Percentiles rank a stretch among this genome's conserved stretches.
Evolutionary conservation across 2,113 vertebrate genomes (phyloP).

Genomic region (Pelmatolapia mariae): DNA sequence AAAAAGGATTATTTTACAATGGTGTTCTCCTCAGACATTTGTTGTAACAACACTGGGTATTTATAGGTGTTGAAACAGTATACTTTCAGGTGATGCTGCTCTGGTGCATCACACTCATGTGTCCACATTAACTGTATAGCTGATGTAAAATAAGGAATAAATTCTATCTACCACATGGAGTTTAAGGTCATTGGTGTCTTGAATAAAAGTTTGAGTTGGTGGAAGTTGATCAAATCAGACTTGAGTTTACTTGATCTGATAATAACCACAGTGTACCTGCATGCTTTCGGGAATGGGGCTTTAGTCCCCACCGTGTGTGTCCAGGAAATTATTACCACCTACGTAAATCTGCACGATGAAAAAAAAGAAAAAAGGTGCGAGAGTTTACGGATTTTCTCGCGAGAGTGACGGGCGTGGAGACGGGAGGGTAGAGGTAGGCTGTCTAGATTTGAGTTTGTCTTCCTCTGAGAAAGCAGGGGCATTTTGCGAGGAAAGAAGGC

Average conservation of each 20-base stretch:
- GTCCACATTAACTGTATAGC: constrained; percentile 63
- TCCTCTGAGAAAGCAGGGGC: neutral
- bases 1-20: neutral
- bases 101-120: neutral
- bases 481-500: neutral
- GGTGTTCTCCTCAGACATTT: neutral
- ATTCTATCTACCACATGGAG: constrained; percentile 45
- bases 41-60: constrained; percentile 5
- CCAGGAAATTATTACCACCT: neutral
- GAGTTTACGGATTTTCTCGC: constrained; percentile 31
- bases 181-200: neutral
- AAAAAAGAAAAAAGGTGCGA: neutral
- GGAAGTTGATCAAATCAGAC: neutral
- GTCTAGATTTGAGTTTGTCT: neutral
- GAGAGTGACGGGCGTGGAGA: constrained; percentile 34
- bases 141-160: constrained; percentile 72
- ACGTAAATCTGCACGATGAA: neutral
- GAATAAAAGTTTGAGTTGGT: neutral
- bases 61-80: constrained; percentile 29
- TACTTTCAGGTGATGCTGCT: constrained; percentile 12
- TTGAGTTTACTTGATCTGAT: neutral
- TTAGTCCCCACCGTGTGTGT: neutral
- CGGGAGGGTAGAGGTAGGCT: neutral
- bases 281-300: neutral
- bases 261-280: neutral